Conservation (phyloP, 2,888 invertebrate species). For the Mimumesa dahlbomi region DNA sequence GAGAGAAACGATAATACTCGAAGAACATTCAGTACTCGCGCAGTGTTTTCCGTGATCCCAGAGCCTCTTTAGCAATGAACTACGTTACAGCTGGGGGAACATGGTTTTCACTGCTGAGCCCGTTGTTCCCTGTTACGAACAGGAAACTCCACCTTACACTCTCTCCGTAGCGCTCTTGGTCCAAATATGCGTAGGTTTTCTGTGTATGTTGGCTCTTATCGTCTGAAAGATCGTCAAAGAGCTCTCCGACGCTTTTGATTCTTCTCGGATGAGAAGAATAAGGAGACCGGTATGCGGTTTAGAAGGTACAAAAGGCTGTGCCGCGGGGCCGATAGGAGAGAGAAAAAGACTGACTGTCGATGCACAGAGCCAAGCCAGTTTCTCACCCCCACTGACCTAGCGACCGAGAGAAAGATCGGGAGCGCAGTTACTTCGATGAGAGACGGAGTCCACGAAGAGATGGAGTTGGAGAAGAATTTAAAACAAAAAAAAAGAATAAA, state of each 20-base stretch:
- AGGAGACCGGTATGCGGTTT: conserved; percentile 1
- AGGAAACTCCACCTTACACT: not conserved
- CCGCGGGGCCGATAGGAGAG: conserved; percentile 87
- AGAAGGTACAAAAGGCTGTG: conserved; percentile 72
- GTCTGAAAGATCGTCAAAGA: too few relatives aligned
- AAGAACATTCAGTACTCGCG: conserved; percentile 73
- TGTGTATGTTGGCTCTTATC: too few relatives aligned
- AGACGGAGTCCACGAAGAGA: conserved; percentile 3
- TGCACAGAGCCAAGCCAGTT: conserved; percentile 84
- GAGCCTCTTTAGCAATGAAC: conserved; percentile 68
- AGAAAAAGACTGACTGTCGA: conserved; percentile 89
- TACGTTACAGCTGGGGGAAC: conserved; percentile 76
- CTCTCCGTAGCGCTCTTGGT: not conserved
- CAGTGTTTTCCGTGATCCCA: conserved; percentile 79
- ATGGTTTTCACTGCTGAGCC: conserved; percentile 79
- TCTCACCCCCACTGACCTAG: conserved; percentile 84
- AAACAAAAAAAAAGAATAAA: conserved; percentile 3
- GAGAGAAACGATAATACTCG: conserved; percentile 19
- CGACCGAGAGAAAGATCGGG: conserved; percentile 67
- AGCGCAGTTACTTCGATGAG: conserved; percentile 33
- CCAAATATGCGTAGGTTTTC: too few relatives aligned
- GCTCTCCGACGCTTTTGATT: not conserved
- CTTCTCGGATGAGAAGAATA: too few relatives aligned
- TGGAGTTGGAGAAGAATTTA: not conserved
- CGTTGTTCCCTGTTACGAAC: conserved; percentile 37